Evolutionary conservation across 2,113 vertebrate genomes (phyloP).

Genomic region (human): GRCh38 chr3:16254501-16255000

Average conservation of each 20-base stretch:
- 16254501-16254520: background rate
- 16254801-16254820: background rate
- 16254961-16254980: background rate
- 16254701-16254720: background rate
- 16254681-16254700: background rate
- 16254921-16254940: background rate
- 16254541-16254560: background rate
- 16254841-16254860: background rate
- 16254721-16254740: background rate
- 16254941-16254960: background rate
- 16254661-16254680: too few species aligned
- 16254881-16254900: background rate
- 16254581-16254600: background rate
- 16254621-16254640: background rate
- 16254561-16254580: background rate
- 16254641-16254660: background rate
- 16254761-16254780: background rate
- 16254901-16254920: background rate
- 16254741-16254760: background rate
- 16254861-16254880: background rate
- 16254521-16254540: background rate
- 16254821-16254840: background rate
- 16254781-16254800: background rate
- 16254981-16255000: background rate
- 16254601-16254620: background rate